Evolutionary conservation across 2,888 invertebrate genomes (phyloP).

Genomic region (Trachelus troglodyta): DNA sequence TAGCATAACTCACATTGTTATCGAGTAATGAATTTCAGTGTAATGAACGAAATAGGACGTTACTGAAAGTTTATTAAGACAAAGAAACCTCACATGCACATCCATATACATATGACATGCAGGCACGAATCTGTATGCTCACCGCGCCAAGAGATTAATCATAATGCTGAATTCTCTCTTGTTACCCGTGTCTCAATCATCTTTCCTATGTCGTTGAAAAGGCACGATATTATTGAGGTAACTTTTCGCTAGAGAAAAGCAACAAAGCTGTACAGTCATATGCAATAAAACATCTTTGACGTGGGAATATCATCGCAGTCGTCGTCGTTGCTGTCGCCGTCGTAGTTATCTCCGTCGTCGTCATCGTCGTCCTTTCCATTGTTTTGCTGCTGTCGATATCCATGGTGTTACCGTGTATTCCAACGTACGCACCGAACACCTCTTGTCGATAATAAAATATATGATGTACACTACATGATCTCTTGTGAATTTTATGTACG

Average conservation of each 20-base stretch:
- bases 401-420: neutral
- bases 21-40: conserved; percentile 51
- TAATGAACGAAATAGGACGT: conserved; percentile 43
- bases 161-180: conserved; percentile 32
- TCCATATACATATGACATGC: conserved; percentile 4
- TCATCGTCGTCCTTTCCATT: neutral
- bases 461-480: neutral
- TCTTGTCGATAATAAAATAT: neutral
- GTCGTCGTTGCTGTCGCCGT: neutral
- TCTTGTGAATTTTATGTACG: neutral
- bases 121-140: neutral
- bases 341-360: neutral
- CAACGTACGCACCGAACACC: neutral
- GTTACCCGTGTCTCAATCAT: conserved; percentile 53
- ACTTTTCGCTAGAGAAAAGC: conserved; percentile 47
- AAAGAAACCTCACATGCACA: conserved; percentile 31
- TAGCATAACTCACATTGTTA: conserved; percentile 60
- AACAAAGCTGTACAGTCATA: conserved; percentile 62
- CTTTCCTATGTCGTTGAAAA: conserved; percentile 61
- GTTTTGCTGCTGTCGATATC: neutral
- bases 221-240: conserved; percentile 57
- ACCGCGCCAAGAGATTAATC: neutral
- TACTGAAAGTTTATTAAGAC: conserved; percentile 28
- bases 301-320: conserved; percentile 41
- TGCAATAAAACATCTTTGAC: conserved; percentile 64